Conservation (phyloP, 2,797 vertebrate species). For the Gymnopithys bicolor region DNA sequence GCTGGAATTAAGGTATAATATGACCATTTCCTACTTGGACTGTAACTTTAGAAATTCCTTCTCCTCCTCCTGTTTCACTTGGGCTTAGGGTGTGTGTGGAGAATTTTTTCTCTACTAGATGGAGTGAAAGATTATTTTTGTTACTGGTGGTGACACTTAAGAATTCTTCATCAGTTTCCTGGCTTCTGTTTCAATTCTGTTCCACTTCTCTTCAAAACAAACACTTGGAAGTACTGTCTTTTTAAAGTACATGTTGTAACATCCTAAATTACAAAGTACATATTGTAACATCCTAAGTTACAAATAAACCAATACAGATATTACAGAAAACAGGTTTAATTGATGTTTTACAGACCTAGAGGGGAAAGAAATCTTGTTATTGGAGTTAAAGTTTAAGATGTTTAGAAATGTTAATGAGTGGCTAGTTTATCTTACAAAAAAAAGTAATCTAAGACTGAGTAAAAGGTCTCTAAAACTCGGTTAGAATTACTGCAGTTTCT, state of each 20-base stretch:
- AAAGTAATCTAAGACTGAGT: background rate
- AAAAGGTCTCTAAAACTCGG: background rate
- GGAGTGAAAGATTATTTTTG: background rate
- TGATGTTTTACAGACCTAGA: background rate
- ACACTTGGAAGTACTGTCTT: background rate
- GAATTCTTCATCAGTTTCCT: background rate
- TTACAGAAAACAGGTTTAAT: background rate
- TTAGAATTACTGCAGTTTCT: background rate
- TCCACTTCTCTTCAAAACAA: background rate
- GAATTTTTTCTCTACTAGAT: background rate
- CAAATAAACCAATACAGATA: background rate
- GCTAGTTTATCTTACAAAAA: background rate
- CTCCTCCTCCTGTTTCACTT: rapidly evolving
- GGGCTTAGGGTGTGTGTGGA: background rate
- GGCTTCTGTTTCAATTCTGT: background rate
- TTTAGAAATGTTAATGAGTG: background rate
- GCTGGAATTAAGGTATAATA: background rate
- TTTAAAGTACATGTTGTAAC: background rate
- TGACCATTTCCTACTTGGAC: background rate
- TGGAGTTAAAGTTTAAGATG: background rate
- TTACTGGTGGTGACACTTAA: background rate
- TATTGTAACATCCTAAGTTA: background rate
- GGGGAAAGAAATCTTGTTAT: background rate
- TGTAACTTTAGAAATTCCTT: background rate
- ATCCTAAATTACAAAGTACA: background rate